Base-by-base conservation (phyloP, 2,797 vertebrate genomes). In the Ctenopoma multispine region DNA sequence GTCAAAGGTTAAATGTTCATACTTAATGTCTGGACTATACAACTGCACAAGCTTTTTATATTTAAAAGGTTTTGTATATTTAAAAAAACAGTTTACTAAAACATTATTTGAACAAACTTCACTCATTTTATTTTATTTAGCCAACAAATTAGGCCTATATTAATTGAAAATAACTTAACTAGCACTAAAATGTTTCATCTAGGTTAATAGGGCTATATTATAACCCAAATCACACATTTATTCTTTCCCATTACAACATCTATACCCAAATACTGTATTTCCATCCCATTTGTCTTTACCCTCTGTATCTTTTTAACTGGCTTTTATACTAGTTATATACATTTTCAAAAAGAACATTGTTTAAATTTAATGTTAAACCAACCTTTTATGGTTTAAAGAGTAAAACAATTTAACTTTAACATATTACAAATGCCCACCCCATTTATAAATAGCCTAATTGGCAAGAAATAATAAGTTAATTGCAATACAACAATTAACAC, bases 1-100 rank as follows among this genome's bases (percentile, higher is more conserved):
- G 96, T 98, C 97, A 99, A 97, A 96, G 95, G 96, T 97, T 98
- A 97, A 98, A 98, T 93, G 95, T 95, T 97, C 97, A 97, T 97
- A 97, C 96, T 96, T 97, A 97, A 96, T 96, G 95, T 46, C 95
- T 97, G 93, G 93, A 96, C 96, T 97, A 96, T 93, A 98, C 96
- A 98, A 96, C 96, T 96, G 95, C 96, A 98, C 87, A 97, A 95
- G 93, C 67, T 66, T 91, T 91, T 91, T 84, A 86, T 73, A 79
- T 89, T 92, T 92, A 90, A 95, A 96, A 96, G 0, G 94, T 96
- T 95, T 98, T 95, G 87, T 93, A 96, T 92, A 95, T 95, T 97
- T 95, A 96, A 96, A 96, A 96, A 97, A 96, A 90, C 95, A 96
- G 84, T 94, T 97, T 93, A 93, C 95, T 95, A 89, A 93, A 96